A percentile compares a stretch with the other conserved stretches of the same genome.
These are phyloP conservation scores for Cinara cedri DNA, from an alignment of 2,888 invertebrate genomes.

Conservation along the genomic window DNA sequence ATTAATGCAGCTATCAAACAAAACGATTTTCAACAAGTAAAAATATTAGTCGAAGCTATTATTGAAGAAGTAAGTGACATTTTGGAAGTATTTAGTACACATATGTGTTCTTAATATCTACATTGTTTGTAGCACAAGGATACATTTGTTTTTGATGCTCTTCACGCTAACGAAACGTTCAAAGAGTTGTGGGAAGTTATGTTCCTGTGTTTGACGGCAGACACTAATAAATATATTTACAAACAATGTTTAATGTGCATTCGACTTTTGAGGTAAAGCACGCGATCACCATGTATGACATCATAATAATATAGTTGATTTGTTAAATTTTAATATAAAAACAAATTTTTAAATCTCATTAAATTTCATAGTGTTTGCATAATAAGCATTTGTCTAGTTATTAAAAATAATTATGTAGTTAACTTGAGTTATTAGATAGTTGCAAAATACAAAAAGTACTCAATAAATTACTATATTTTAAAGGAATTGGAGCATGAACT, in stretches of 20 bases:
- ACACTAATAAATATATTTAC: conserved; percentile 61
- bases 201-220: conserved; percentile 20
- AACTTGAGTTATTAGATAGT: no score
- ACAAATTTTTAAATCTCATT: no score
- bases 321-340: no score
- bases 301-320: no score
- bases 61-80: conserved; percentile 30
- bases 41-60: conserved; percentile 24
- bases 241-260: conserved; percentile 69
- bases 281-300: neutral
- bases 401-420: no score
- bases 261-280: conserved; percentile 71
- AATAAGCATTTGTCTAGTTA: no score
- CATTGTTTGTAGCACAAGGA: conserved; percentile 31
- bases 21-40: conserved; percentile 41
- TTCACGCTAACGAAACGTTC: conserved; percentile 18
- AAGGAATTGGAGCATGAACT: no score
- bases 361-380: no score
- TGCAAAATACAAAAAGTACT: no score
- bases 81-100: neutral
- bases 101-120: neutral
- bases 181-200: conserved; percentile 37
- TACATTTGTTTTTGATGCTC: conserved; percentile 29
- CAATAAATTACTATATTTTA: no score
- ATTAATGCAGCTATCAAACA: conserved; percentile 39